phyloP scores from a whole-genome alignment of 2,113 vertebrate genomes.

The Girardinichthys multiradiatus region DNA sequence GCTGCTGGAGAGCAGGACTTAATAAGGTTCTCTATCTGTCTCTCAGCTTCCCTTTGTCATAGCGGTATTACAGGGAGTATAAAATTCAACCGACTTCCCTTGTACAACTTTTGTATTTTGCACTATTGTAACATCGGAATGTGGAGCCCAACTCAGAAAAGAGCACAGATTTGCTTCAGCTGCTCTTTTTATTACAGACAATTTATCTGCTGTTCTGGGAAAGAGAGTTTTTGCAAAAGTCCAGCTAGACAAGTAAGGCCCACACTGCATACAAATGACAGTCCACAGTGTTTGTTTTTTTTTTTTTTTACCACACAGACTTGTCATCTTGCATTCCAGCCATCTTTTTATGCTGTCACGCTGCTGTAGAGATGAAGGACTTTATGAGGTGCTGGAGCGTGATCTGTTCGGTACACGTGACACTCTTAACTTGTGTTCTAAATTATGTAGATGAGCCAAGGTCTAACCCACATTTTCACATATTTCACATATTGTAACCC shows the following conservation, averaged over 20 bases:
- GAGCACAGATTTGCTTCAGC: conserved; percentile 57
- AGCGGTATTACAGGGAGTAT: conserved; percentile 29
- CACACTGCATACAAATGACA: conserved; percentile 74
- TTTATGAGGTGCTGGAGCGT: conserved; percentile 26
- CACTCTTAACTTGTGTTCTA: conserved; percentile 29
- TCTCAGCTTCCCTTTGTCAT: conserved; percentile 41
- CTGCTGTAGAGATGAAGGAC: conserved; percentile 48
- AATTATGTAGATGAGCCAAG: conserved; percentile 34
- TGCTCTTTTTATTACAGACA: conserved; percentile 61
- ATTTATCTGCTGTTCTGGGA: conserved; percentile 66
- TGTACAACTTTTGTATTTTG: conserved; percentile 20
- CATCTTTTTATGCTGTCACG: conserved; percentile 66
- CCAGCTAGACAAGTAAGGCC: conserved; percentile 63
- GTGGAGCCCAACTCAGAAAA: conserved; percentile 39
- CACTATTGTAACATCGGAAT: conserved; percentile 14
- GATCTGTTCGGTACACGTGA: conserved; percentile 5
- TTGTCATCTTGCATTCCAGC: conserved; percentile 70
- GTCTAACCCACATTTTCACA: neutral
- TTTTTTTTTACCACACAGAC: conserved; percentile 36
- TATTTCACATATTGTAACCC: conserved; percentile 6
- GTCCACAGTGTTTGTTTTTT: conserved; percentile 39
- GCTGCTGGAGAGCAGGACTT: conserved; percentile 60
- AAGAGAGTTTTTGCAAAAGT: conserved; percentile 64
- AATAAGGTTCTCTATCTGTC: conserved; percentile 54
- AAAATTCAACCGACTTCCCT: conserved; percentile 34